These are phyloP conservation scores for Salvelinus alpinus DNA, from an alignment of 2,113 vertebrate species.

Conservation along the genomic window DNA sequence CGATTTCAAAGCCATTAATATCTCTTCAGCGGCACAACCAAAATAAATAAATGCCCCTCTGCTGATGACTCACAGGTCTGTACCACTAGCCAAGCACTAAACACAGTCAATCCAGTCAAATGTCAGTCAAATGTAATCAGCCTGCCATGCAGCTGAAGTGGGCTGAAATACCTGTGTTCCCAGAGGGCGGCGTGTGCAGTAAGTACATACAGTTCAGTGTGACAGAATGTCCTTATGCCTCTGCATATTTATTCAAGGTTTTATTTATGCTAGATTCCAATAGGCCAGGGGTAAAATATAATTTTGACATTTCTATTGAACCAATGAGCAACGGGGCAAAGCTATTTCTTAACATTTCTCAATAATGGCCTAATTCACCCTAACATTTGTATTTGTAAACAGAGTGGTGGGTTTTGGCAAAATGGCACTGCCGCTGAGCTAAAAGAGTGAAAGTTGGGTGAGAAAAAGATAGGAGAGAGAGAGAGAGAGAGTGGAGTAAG, in stretches of 20 bases:
- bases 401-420: too few relatives aligned
- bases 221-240: background rate
- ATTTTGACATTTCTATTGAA: too few relatives aligned
- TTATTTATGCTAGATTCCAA: background rate
- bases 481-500: constrained; percentile 40
- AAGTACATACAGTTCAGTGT: constrained; percentile 20
- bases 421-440: too few relatives aligned
- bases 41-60: background rate
- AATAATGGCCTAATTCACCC: too few relatives aligned
- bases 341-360: too few relatives aligned
- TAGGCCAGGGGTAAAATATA: too few relatives aligned
- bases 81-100: constrained; percentile 8
- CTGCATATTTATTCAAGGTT: background rate
- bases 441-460: too few relatives aligned
- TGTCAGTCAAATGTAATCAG: constrained; percentile 58
- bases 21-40: background rate
- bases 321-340: too few relatives aligned
- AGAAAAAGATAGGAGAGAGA: too few relatives aligned
- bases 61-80: constrained; percentile 19
- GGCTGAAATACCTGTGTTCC: constrained; percentile 18
- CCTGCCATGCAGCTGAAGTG: constrained; percentile 35
- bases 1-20: background rate
- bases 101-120: background rate
- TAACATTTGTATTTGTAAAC: too few relatives aligned
- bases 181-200: background rate